These are phyloP conservation scores for Abrostola tripartita DNA, from an alignment of 2,888 invertebrate genomes.

Conservation along the genomic window DNA sequence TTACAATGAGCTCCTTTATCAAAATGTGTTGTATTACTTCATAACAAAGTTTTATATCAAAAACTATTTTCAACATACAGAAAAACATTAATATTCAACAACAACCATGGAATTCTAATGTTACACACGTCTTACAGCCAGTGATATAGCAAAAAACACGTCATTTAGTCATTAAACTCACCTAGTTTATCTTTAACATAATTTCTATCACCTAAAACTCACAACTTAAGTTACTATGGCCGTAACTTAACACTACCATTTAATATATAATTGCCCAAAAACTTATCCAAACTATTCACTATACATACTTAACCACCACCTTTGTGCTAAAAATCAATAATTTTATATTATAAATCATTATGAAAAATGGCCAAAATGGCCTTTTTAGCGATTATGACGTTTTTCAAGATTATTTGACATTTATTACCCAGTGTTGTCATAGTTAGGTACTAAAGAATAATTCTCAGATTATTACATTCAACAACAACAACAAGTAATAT, in stretches of 20 bases:
- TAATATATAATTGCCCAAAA: constrained; percentile 20
- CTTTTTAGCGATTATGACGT: constrained; percentile 58
- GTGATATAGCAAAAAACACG: constrained; percentile 70
- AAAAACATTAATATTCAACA: background rate
- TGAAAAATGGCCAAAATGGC: constrained; percentile 77
- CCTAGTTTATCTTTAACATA: constrained; percentile 59
- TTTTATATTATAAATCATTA: constrained; percentile 64
- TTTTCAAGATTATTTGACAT: constrained; percentile 53
- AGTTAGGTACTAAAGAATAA: background rate
- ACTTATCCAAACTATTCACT: constrained; percentile 38
- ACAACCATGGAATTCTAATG: constrained; percentile 17
- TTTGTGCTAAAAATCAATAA: constrained; percentile 76
- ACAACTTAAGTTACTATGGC: constrained; percentile 59
- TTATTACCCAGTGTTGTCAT: constrained; percentile 36
- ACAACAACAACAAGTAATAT: background rate
- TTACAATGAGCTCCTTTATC: background rate
- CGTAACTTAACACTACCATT: constrained; percentile 39
- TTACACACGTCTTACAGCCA: constrained; percentile 32
- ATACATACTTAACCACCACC: constrained; percentile 54
- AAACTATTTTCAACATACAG: background rate
- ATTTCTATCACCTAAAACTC: constrained; percentile 61
- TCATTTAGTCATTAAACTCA: constrained; percentile 78
- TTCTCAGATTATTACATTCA: background rate
- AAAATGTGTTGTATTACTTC: background rate
- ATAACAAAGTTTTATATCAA: constrained; percentile 19